These are phyloP conservation scores for Anas platyrhynchos DNA, from an alignment of 2,113 vertebrate species.

Conservation along the genomic window DNA sequence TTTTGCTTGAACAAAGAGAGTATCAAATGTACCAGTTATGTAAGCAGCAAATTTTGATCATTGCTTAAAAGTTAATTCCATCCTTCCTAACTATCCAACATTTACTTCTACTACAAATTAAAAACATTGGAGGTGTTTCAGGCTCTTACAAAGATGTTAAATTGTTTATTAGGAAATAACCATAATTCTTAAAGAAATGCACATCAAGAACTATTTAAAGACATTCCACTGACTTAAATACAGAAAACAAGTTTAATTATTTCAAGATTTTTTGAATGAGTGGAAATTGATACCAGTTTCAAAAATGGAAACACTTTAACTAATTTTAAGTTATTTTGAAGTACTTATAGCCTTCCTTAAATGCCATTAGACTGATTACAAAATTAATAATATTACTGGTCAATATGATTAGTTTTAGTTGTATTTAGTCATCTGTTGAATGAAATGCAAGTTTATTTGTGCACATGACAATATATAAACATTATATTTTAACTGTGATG, in stretches of 20 bases:
- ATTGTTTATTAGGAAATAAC: background rate
- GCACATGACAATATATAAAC: background rate
- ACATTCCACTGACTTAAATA: background rate
- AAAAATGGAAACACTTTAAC: background rate
- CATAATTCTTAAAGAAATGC: background rate
- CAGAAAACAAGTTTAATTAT: background rate
- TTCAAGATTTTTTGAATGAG: background rate
- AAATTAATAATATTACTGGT: background rate
- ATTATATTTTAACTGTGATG: background rate
- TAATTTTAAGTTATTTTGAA: background rate
- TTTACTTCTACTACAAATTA: background rate
- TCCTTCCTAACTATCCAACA: background rate
- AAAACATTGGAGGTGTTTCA: background rate
- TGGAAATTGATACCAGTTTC: background rate
- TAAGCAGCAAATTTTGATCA: background rate
- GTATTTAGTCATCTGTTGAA: background rate
- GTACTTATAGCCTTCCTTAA: background rate
- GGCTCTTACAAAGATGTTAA: background rate
- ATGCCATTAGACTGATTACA: background rate
- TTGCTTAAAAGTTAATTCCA: background rate
- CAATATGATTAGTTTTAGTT: background rate
- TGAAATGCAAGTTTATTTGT: background rate
- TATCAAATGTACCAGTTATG: rapidly evolving
- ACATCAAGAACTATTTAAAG: background rate
- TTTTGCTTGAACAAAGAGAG: background rate